Conservation (phyloP, 2,888 invertebrate species). For the Nephrotoma guestfalica region DNA sequence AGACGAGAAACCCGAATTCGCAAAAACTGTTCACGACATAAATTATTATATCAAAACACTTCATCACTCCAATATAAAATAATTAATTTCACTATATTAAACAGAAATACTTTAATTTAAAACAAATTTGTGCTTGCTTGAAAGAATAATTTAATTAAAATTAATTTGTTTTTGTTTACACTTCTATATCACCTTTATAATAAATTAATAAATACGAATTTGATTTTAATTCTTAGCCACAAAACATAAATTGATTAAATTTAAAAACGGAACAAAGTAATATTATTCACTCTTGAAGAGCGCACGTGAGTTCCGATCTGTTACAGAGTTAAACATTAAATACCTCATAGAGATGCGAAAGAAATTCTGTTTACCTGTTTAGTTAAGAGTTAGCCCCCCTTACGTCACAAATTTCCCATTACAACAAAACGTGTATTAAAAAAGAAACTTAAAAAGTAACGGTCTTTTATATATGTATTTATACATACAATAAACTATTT, state of each 20-base stretch:
- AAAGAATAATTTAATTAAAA: neutral
- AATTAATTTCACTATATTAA: neutral
- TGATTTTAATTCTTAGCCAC: neutral
- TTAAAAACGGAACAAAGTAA: neutral
- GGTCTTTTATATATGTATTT: neutral
- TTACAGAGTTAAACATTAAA: slow-evolving; percentile 27
- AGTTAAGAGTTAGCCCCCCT: neutral
- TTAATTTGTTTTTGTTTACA: neutral
- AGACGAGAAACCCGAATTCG: neutral
- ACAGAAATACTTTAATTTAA: neutral
- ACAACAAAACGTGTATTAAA: neutral
- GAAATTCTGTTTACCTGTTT: slow-evolving; percentile 3
- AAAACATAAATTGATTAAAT: neutral
- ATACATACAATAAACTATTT: neutral
- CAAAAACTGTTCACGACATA: neutral
- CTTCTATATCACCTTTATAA: neutral
- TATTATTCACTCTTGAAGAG: neutral
- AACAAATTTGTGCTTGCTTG: neutral
- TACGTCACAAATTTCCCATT: slow-evolving; percentile 1
- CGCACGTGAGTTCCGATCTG: neutral
- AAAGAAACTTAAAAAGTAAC: slow-evolving; percentile 1
- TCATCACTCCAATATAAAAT: neutral
- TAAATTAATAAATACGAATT: neutral
- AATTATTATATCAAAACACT: neutral
- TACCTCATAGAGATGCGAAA: slow-evolving; percentile 23